These are phyloP conservation scores for Buathra laborator DNA, from an alignment of 2,888 invertebrate species.

Conservation along the genomic window DNA sequence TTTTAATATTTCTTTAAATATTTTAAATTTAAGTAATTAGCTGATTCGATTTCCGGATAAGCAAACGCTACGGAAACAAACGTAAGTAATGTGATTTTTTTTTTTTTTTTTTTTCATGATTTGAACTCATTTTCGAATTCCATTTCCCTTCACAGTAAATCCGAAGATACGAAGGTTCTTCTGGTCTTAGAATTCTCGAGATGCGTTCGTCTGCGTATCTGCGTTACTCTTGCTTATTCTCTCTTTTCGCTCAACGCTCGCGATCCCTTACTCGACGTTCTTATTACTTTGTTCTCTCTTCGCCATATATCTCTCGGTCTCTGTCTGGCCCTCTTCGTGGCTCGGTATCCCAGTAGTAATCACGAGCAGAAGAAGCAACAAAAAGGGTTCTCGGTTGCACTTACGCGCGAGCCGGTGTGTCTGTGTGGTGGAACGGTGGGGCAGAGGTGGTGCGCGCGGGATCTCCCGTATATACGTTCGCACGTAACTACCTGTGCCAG, in stretches of 20 bases:
- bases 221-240: not conserved
- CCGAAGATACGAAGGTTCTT: not conserved
- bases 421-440: conserved; percentile 26
- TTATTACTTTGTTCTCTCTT: conserved; percentile 52
- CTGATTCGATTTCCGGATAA: too few relatives aligned
- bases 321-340: conserved; percentile 20
- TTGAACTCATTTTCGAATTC: not conserved
- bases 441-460: conserved; percentile 44
- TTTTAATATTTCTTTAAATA: too few relatives aligned
- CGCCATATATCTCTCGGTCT: conserved; percentile 19
- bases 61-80: too few relatives aligned
- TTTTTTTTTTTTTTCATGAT: not conserved
- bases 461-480: conserved; percentile 44
- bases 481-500: conserved; percentile 54
- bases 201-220: conserved; percentile 15
- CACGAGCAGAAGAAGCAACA: conserved; percentile 59
- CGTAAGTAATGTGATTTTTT: not conserved
- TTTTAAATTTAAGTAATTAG: too few relatives aligned
- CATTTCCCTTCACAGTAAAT: not conserved
- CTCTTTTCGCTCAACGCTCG: not conserved
- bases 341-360: conserved; percentile 51
- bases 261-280: not conserved
- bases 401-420: conserved; percentile 51
- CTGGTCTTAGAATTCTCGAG: not conserved
- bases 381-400: conserved; percentile 59